phyloP scores from a whole-genome alignment of 2,888 invertebrate species.

The Netelia fuscicornis region DNA sequence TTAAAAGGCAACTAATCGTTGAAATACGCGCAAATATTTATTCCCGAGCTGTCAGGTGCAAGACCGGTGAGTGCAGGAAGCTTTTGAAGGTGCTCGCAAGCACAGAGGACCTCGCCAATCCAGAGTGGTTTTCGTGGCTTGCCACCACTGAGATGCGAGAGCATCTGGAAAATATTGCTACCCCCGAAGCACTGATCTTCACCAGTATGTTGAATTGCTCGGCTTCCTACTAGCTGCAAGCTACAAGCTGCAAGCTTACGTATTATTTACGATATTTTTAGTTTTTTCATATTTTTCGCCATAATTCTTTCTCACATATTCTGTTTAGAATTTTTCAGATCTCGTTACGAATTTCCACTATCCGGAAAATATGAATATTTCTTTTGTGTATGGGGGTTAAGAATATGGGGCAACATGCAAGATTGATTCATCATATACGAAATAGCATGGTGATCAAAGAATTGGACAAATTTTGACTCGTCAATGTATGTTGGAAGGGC shows the following conservation, averaged over 20 bases:
- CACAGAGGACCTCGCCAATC: slow-evolving; percentile 46
- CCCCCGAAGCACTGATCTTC: slow-evolving; percentile 20
- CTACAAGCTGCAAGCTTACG: background rate
- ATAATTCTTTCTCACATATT: background rate
- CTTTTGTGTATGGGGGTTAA: no score
- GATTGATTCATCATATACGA: no score
- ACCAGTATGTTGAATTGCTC: background rate
- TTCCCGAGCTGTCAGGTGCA: slow-evolving; percentile 78
- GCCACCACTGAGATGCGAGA: slow-evolving; percentile 57
- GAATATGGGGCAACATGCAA: no score
- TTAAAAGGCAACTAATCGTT: slow-evolving; percentile 78
- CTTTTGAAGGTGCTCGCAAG: slow-evolving; percentile 52
- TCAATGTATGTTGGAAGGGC: background rate
- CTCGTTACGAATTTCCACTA: background rate
- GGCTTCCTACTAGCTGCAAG: background rate
- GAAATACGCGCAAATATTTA: slow-evolving; percentile 81
- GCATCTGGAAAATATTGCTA: slow-evolving; percentile 74
- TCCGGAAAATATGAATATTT: no score
- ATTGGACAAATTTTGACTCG: no score
- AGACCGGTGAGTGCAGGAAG: slow-evolving; percentile 68
- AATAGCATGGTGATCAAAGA: no score
- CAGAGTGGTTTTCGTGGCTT: slow-evolving; percentile 64
- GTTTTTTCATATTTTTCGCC: background rate
- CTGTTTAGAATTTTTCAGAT: background rate
- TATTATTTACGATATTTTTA: background rate